Evolutionary conservation across 2,888 invertebrate genomes (phyloP).

Genomic region (Elgonia sp.): DNA sequence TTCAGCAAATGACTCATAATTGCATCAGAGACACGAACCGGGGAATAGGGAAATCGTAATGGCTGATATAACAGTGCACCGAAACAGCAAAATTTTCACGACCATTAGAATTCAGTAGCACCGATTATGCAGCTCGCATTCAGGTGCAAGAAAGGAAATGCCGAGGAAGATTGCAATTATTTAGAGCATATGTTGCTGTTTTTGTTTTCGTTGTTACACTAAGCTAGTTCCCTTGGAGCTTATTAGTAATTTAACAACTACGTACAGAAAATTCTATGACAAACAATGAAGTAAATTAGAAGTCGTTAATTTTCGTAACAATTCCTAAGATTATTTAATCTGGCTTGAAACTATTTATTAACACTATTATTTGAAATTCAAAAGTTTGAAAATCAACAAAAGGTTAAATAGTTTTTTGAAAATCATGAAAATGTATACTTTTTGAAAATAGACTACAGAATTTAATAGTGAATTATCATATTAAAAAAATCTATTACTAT

Average conservation of each 20-base stretch:
- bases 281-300: background rate
- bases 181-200: constrained; percentile 76
- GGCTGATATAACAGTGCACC: constrained; percentile 34
- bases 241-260: constrained; percentile 51
- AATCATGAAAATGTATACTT: too few relatives aligned
- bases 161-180: constrained; percentile 50
- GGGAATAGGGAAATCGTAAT: constrained; percentile 32
- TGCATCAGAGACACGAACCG: constrained; percentile 5
- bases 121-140: constrained; percentile 72
- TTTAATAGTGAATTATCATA: too few relatives aligned
- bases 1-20: constrained; percentile 42
- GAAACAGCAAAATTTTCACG: constrained; percentile 38
- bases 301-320: too few relatives aligned
- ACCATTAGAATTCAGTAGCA: constrained; percentile 53
- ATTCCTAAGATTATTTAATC: too few relatives aligned
- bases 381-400: too few relatives aligned
- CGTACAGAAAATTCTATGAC: background rate
- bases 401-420: too few relatives aligned
- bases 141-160: constrained; percentile 63
- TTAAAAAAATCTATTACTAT: too few relatives aligned
- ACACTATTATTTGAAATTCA: too few relatives aligned
- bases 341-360: too few relatives aligned
- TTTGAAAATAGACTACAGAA: too few relatives aligned
- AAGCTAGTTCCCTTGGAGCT: constrained; percentile 62
- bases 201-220: constrained; percentile 62